Conservation (phyloP, 2,888 invertebrate species). For the Eupithecia insigniata region DNA sequence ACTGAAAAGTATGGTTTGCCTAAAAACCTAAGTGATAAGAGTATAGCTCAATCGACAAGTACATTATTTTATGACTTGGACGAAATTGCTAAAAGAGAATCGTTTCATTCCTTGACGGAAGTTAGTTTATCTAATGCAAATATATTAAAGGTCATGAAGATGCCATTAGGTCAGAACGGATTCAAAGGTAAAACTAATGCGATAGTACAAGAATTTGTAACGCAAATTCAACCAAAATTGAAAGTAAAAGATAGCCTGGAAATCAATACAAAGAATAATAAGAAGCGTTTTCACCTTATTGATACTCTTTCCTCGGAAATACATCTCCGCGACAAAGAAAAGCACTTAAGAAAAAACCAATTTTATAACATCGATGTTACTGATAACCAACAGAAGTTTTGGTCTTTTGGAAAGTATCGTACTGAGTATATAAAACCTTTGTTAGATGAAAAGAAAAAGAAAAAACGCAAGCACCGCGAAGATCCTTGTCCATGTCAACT, state of each 20-base stretch:
- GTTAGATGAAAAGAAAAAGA: slow-evolving; percentile 60
- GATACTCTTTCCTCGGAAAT: slow-evolving; percentile 63
- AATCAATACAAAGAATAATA: slow-evolving; percentile 53
- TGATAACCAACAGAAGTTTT: slow-evolving; percentile 62
- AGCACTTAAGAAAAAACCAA: slow-evolving; percentile 42
- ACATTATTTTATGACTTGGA: slow-evolving; percentile 76
- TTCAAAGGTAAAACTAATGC: slow-evolving; percentile 55
- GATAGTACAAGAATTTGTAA: slow-evolving; percentile 68
- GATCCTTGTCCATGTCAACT: slow-evolving; percentile 73
- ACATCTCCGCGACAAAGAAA: slow-evolving; percentile 56
- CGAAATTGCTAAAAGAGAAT: slow-evolving; percentile 67
- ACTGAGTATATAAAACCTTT: slow-evolving; percentile 64
- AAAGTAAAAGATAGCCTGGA: slow-evolving; percentile 53
- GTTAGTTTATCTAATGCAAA: slow-evolving; percentile 54
- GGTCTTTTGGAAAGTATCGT: slow-evolving; percentile 69
- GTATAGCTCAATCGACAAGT: slow-evolving; percentile 61
- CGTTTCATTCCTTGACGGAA: slow-evolving; percentile 62
- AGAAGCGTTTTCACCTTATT: slow-evolving; percentile 51
- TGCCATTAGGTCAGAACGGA: slow-evolving; percentile 44
- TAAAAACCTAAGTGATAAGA: slow-evolving; percentile 53
- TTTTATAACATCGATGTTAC: slow-evolving; percentile 49
- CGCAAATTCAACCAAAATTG: slow-evolving; percentile 59
- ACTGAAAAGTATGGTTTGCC: slow-evolving; percentile 65
- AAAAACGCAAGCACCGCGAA: slow-evolving; percentile 56
- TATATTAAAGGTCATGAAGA: slow-evolving; percentile 50